A percentile compares a stretch with the other conserved stretches of the same genome.
Evolutionary conservation across 2,797 vertebrate genomes (phyloP).

Genomic region (Aulostomus chinensis): DNA sequence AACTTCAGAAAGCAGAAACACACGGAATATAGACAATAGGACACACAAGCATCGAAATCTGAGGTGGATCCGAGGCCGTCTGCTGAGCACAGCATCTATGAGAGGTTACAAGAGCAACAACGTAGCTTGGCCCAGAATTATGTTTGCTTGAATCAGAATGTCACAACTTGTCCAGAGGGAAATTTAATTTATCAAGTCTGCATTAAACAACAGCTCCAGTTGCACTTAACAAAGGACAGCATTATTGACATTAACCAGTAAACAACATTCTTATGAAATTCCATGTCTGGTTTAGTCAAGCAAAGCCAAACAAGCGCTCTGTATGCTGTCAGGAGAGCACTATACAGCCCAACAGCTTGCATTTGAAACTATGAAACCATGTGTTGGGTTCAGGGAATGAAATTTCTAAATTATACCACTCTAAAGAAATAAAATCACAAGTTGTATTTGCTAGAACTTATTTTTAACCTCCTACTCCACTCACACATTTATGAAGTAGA

Average conservation of each 20-base stretch:
- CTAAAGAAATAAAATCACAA: too few relatives aligned
- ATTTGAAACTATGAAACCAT: too few relatives aligned
- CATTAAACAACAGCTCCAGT: slow-evolving; percentile 19
- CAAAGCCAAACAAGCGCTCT: slow-evolving; percentile 1
- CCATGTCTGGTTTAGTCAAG: slow-evolving; percentile 6
- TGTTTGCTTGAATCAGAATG: slow-evolving; percentile 21
- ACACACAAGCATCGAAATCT: background rate
- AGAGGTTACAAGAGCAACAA: too few relatives aligned
- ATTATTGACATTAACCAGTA: slow-evolving; percentile 26
- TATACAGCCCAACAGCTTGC: background rate
- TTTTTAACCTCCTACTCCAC: too few relatives aligned
- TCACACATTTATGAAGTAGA: too few relatives aligned
- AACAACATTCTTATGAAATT: slow-evolving; percentile 53
- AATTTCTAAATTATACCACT: background rate
- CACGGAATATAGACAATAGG: too few relatives aligned
- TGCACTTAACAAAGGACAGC: slow-evolving; percentile 25
- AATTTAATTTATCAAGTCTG: slow-evolving; percentile 41
- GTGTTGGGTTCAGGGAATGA: too few relatives aligned
- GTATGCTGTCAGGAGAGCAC: slow-evolving; percentile 4
- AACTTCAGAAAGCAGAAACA: too few relatives aligned
- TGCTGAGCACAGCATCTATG: too few relatives aligned
- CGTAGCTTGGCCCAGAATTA: slow-evolving; percentile 2
- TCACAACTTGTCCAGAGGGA: slow-evolving; percentile 10
- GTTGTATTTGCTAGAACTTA: background rate
- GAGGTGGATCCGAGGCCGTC: slow-evolving; percentile 1